Conservation (phyloP, 2,888 invertebrate species). For the Cataglyphis livida region DNA sequence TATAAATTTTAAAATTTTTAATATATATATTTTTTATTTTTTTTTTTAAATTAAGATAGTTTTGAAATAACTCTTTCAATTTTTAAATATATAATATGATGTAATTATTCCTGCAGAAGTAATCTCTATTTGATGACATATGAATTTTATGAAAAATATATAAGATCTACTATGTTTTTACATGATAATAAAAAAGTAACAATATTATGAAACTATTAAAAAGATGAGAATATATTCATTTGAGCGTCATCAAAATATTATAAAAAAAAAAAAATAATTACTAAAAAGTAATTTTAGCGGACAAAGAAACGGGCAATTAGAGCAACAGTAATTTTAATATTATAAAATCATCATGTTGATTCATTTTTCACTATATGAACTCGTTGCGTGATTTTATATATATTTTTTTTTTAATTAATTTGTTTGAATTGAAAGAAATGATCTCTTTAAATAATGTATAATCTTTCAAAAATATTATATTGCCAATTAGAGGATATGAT, state of each 20-base stretch:
- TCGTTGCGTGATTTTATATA: neutral
- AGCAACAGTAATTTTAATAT: neutral
- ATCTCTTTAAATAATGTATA: no score
- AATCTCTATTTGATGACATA: neutral
- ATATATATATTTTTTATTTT: neutral
- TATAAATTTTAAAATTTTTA: constrained; percentile 1
- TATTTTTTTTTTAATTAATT: no score
- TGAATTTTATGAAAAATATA: neutral
- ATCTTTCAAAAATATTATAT: neutral
- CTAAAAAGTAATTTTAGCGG: neutral
- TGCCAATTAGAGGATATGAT: neutral
- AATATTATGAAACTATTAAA: neutral
- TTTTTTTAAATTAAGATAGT: neutral
- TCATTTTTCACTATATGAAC: neutral
- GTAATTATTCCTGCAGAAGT: neutral
- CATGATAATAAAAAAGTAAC: neutral
- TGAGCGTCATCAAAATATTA: neutral
- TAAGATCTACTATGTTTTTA: neutral
- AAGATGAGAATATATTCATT: neutral
- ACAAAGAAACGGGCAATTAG: no score
- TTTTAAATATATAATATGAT: neutral
- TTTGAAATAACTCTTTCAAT: neutral
- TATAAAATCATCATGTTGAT: neutral
- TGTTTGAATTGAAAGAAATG: no score
- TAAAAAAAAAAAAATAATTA: neutral